Base-by-base conservation (phyloP, 2,888 invertebrate genomes). In the Catocala sponsa region DNA sequence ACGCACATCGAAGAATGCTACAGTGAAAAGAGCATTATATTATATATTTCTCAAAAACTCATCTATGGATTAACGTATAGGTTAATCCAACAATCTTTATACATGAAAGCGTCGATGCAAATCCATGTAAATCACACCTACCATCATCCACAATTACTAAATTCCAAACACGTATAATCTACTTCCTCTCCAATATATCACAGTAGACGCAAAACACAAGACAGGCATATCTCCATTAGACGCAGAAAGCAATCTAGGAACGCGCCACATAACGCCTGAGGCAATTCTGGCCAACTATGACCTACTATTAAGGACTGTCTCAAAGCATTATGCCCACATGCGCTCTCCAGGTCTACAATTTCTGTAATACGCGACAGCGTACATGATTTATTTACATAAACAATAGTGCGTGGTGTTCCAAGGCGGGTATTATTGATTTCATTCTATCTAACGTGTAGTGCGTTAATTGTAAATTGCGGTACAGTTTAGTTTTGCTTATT, bases 341-440 rank as follows among this genome's bases (percentile, higher is more conserved):
- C 89, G 81, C 82, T 81, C 79, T 77, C 76, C 79, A 72, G 85
- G 84, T 81, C 88, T 90, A 84, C 91, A 92, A 93, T 93, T 91
- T 92, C 84, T 89, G 85, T 92, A 93, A 93, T 93, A 91, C 92
- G 86, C 83, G 88, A 90, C 88, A 87, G 82, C 77, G 82, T 83
- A 78, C 81, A 84, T 89, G 91, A 92, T 94, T 91, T 94, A 94
- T 94, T 91, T 90, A 89, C 89, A 82, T 87, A 88, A 88, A 91
- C 87, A 89, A 89, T 86, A 87, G 84, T 80, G 77, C 70, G 68
- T 70, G 70, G 72, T 57, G 64, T 70, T 62, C 59, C 69, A 68
- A 70, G 35, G 67, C 74, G 80, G 80, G 82, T 84, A 91, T 91
- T 91, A 91, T 78, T 78, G 86, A 88, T 86, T 85, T 83, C 81